phyloP scores from a whole-genome alignment of 2,888 invertebrate species.

The Panzeria rudis region DNA sequence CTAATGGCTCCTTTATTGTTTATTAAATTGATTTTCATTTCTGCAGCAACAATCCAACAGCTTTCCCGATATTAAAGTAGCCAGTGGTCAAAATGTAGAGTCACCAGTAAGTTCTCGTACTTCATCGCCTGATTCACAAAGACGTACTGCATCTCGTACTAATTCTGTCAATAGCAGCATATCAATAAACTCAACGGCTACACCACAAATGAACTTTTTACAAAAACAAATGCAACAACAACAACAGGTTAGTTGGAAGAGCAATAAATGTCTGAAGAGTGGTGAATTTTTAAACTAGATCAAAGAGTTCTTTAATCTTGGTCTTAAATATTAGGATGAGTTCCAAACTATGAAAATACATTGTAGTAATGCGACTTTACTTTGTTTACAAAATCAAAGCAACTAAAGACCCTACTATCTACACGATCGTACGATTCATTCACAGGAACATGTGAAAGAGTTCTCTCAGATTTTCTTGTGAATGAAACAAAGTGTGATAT shows the following conservation, averaged over 20 bases:
- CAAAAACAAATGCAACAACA: slow-evolving; percentile 84
- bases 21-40: neutral
- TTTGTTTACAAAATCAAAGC: too few relatives aligned
- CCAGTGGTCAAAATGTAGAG: slow-evolving; percentile 83
- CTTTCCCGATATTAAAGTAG: slow-evolving; percentile 82
- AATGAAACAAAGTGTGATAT: too few relatives aligned
- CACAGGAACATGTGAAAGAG: too few relatives aligned
- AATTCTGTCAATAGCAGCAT: slow-evolving; percentile 80
- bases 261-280: neutral
- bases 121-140: slow-evolving; percentile 85
- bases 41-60: slow-evolving; percentile 83
- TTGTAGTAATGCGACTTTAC: too few relatives aligned
- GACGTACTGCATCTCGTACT: slow-evolving; percentile 80
- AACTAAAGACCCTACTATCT: too few relatives aligned
- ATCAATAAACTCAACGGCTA: slow-evolving; percentile 81
- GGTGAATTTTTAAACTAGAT: too few relatives aligned
- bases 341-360: neutral
- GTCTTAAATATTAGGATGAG: too few relatives aligned
- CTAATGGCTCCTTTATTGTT: slow-evolving; percentile 1
- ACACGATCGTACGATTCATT: too few relatives aligned
- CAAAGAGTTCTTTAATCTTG: neutral
- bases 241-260: slow-evolving; percentile 77
- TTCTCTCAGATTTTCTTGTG: too few relatives aligned
- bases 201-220: slow-evolving; percentile 85
- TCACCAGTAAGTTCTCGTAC: slow-evolving; percentile 85